Conservation (phyloP, 2,888 invertebrate genomes). For the Xylota segnis region DNA sequence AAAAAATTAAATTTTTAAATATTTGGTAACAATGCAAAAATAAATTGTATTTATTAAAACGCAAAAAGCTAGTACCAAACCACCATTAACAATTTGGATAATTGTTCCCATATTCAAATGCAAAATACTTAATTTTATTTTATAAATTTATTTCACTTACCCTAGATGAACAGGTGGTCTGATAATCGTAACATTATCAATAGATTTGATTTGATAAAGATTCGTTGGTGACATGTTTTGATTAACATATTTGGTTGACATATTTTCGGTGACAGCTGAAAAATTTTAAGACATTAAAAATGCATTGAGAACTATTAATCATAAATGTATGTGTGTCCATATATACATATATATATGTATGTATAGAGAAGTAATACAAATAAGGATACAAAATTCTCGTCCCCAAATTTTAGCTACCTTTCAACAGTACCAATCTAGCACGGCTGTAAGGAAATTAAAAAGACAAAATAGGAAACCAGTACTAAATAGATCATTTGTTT, state of each 20-base stretch:
- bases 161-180: constrained; percentile 88
- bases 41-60: no score
- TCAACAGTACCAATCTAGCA: no score
- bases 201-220: constrained; percentile 82
- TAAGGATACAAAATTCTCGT: no score
- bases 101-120: neutral
- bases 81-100: neutral
- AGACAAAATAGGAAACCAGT: no score
- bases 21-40: no score
- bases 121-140: neutral
- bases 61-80: neutral
- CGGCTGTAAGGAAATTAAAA: no score
- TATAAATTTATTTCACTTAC: constrained; percentile 84
- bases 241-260: constrained; percentile 76
- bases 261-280: constrained; percentile 75
- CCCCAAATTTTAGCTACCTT: no score
- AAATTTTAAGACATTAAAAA: neutral
- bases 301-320: neutral
- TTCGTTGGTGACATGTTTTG: constrained; percentile 80
- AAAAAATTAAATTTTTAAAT: no score
- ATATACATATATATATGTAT: no score
- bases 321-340: no score
- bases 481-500: no score
- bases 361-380: no score
- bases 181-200: constrained; percentile 87